These are phyloP conservation scores for Ectemnius continuus DNA, from an alignment of 2,888 invertebrate species.

Conservation along the genomic window DNA sequence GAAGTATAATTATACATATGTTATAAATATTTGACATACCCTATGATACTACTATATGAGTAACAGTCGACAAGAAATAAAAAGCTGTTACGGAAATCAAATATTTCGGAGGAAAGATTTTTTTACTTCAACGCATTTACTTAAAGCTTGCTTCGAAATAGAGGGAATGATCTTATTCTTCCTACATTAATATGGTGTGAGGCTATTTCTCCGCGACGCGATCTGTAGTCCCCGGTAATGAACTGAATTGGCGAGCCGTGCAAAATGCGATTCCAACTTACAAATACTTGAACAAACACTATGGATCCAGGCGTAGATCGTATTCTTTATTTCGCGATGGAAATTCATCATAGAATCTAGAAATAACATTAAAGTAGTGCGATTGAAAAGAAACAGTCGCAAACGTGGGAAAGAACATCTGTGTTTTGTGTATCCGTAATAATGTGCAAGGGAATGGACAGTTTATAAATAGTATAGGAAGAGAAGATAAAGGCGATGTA, in stretches of 20 bases:
- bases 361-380: slow-evolving; percentile 27
- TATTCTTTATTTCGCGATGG: slow-evolving; percentile 16
- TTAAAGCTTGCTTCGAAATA: slow-evolving; percentile 38
- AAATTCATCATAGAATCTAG: slow-evolving; percentile 22
- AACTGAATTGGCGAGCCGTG: slow-evolving; percentile 16
- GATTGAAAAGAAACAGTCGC: slow-evolving; percentile 31
- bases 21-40: slow-evolving; percentile 70
- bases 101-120: slow-evolving; percentile 45
- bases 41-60: slow-evolving; percentile 68
- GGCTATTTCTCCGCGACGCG: slow-evolving; percentile 22
- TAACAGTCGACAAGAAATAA: slow-evolving; percentile 63
- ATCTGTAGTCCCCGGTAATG: slow-evolving; percentile 25
- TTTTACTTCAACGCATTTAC: slow-evolving; percentile 49
- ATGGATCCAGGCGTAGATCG: no score
- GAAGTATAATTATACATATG: slow-evolving; percentile 63
- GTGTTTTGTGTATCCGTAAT: slow-evolving; percentile 43
- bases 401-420: slow-evolving; percentile 28
- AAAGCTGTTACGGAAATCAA: slow-evolving; percentile 58
- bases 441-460: slow-evolving; percentile 44
- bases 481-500: slow-evolving; percentile 29
- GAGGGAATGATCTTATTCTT: slow-evolving; percentile 40
- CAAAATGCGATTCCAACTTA: slow-evolving; percentile 2
- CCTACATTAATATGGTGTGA: slow-evolving; percentile 35
- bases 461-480: slow-evolving; percentile 54
- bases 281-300: not conserved